phyloP scores from a whole-genome alignment of 1,140 invertebrate genomes.

The Trichogramma pretiosum region DNA sequence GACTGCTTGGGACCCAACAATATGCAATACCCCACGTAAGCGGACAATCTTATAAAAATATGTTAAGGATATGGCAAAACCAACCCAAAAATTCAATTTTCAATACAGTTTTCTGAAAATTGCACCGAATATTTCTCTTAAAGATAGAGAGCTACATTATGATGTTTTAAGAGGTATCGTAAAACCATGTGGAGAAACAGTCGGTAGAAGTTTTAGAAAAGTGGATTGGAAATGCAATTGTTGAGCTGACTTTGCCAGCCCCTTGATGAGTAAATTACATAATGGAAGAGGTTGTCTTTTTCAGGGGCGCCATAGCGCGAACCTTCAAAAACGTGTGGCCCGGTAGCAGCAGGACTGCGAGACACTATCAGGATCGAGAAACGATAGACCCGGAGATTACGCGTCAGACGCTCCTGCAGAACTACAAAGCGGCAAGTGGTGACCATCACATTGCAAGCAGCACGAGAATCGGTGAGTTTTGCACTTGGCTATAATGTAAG shows the following conservation, averaged over 20 bases:
- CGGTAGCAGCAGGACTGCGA: slow-evolving; percentile 51
- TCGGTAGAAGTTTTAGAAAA: too few relatives aligned
- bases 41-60: too few relatives aligned
- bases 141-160: too few relatives aligned
- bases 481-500: too few relatives aligned
- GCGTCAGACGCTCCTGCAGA: slow-evolving; percentile 55
- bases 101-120: too few relatives aligned
- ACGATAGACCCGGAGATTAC: slow-evolving; percentile 63
- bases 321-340: slow-evolving; percentile 54
- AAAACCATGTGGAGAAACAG: too few relatives aligned
- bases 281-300: slow-evolving; percentile 24
- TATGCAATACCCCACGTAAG: slow-evolving; percentile 71
- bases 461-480: slow-evolving; percentile 36
- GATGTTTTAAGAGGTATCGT: too few relatives aligned
- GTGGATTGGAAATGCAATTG: too few relatives aligned
- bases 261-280: neutral
- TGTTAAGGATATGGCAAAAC: too few relatives aligned
- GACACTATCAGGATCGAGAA: slow-evolving; percentile 47
- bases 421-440: slow-evolving; percentile 36
- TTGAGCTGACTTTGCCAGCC: too few relatives aligned
- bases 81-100: too few relatives aligned
- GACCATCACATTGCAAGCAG: slow-evolving; percentile 36
- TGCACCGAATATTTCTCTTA: too few relatives aligned
- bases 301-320: slow-evolving; percentile 55
- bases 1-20: slow-evolving; percentile 74